A percentile compares a stretch with the other conserved stretches of the same genome.
Conservation (phyloP, 2,888 invertebrate genomes). For the Rhyacophila evoluta region DNA sequence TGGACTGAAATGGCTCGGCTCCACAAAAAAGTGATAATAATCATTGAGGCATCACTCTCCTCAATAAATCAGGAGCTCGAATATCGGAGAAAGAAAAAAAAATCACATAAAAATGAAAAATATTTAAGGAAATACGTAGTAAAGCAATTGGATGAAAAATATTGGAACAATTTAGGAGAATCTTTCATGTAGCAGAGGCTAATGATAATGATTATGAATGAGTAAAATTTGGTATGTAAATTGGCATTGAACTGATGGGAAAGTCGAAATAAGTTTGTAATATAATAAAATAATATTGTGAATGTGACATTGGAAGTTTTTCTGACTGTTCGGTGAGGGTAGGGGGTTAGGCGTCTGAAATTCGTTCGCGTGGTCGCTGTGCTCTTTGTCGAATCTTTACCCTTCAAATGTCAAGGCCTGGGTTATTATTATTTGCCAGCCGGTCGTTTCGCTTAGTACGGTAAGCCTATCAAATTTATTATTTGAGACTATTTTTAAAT, state of each 20-base stretch:
- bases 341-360: background rate
- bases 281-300: background rate
- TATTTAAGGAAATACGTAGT: too few species aligned
- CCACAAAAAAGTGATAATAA: too few species aligned
- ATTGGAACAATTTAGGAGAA: too few species aligned
- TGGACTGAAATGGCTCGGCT: too few species aligned
- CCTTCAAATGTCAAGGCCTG: slow-evolving; percentile 8
- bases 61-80: too few species aligned
- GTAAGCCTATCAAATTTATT: background rate
- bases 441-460: background rate
- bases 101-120: too few species aligned
- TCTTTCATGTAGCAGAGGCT: too few species aligned
- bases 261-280: slow-evolving; percentile 14
- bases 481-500: background rate
- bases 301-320: slow-evolving; percentile 20
- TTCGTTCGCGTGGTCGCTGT: background rate
- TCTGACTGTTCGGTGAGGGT: background rate
- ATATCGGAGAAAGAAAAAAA: too few species aligned
- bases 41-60: too few species aligned
- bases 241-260: background rate
- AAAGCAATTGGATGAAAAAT: too few species aligned
- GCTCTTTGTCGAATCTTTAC: background rate
- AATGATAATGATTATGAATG: too few species aligned
- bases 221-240: too few species aligned
- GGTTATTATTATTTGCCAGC: background rate